These are phyloP conservation scores for Drosophila chauvacae DNA, from an alignment of 1,140 invertebrate species.

Conservation along the genomic window DNA sequence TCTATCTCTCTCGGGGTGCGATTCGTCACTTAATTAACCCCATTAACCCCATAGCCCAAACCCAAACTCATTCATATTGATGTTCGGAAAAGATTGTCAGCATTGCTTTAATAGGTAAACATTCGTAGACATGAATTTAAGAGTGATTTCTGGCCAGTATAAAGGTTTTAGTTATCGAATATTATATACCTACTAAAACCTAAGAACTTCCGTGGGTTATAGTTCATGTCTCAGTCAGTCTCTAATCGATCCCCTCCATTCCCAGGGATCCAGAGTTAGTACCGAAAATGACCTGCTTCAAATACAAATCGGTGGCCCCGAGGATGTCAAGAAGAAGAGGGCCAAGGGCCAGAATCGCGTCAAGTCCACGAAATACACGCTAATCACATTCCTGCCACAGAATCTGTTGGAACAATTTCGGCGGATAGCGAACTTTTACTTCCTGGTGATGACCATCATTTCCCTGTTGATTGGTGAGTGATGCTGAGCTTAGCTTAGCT, in stretches of 20 bases:
- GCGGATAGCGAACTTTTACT: conserved; percentile 94
- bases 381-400: conserved; percentile 92
- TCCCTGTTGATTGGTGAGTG: conserved; percentile 87
- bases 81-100: conserved; percentile 49
- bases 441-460: conserved; percentile 90
- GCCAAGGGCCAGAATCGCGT: conserved; percentile 86
- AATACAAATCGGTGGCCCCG: conserved; percentile 86
- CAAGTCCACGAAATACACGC: conserved; percentile 90
- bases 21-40: conserved; percentile 41
- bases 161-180: not conserved
- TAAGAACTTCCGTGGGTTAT: not conserved
- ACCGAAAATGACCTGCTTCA: conserved; percentile 86
- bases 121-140: not conserved
- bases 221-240: not conserved
- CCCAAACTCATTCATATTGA: conserved; percentile 45
- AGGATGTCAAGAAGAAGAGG: conserved; percentile 84
- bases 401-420: conserved; percentile 94
- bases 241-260: not conserved
- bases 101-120: conserved; percentile 40
- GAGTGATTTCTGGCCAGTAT: conserved; percentile 1
- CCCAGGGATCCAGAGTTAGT: conserved; percentile 87
- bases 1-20: not conserved
- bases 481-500: too few species aligned
- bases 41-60: conserved; percentile 51
- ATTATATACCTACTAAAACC: not conserved